Evolutionary conservation across 2,888 invertebrate genomes (phyloP), one percentile per base, ranked within the genome.

Genomic region (Apodemia mormo): DNA sequence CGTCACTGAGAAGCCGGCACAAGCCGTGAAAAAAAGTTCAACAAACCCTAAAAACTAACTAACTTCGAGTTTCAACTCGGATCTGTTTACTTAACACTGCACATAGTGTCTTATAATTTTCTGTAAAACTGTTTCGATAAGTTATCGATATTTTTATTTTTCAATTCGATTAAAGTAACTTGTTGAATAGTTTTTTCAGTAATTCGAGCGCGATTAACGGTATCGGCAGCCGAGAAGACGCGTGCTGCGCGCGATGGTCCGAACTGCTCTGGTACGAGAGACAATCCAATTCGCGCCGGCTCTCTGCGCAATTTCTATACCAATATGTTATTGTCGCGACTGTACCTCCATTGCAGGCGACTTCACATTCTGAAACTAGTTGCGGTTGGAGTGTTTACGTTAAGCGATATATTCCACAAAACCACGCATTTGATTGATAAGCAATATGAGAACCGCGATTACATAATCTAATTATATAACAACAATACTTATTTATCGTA

Each of bases 11-110:
- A 85, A 86, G 86, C 85, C 85, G 85, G 82, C 83, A 80, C 81
- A 84, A 82, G 85, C 80, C 81, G 79, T 80, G 82, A 85, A 88
- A 87, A 22, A 80, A 90, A 92, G 91, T 91, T 92, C 90, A 90
- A 89, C 87, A 90, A 92, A 91, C 91, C 76, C 77, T 76, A 76
- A 78, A 78, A 40, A 40, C 40, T 40, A 40, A 40, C 40, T 40
- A 77, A 77, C 77, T 74, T 74, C 74, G 76, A 76, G 72, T 75
- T 74, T 72, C 77, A 75, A 77, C 74, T 77, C 76, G 66, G 33
- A 58, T 4, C 9, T 8, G 22, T 40, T 43, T 67, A 66, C 30
- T 52, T 67, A 45, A 40, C 40, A 40, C 40, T 9, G 2, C 40
- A 40, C 12, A 12, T 45, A 12, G 12, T 45, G 45, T 45, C 45